Evolutionary conservation across 1,140 invertebrate species (phyloP).

Genomic region (Epicauta chinensis): DNA sequence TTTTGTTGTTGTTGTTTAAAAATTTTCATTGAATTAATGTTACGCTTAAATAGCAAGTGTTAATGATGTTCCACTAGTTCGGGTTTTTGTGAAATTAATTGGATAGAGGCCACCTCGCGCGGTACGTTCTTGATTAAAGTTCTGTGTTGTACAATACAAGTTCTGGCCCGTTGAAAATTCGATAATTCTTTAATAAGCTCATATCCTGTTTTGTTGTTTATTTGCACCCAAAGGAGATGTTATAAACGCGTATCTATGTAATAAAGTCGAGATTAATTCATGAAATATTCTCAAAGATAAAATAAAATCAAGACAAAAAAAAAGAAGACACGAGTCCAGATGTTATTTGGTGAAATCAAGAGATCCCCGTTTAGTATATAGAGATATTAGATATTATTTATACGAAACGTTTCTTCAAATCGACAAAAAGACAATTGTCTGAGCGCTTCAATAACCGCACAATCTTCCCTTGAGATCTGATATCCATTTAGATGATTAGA

Average conservation of each 20-base stretch:
- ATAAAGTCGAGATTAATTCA: background rate
- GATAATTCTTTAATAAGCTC: slow-evolving; percentile 32
- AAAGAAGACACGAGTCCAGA: no score
- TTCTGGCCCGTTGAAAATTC: slow-evolving; percentile 30
- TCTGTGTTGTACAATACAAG: slow-evolving; percentile 13
- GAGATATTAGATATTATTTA: no score
- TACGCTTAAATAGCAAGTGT: slow-evolving; percentile 17
- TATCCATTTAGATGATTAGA: slow-evolving; percentile 10
- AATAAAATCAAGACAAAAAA: no score
- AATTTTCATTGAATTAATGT: slow-evolving; percentile 2
- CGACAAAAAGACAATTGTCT: slow-evolving; percentile 9
- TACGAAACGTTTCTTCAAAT: background rate
- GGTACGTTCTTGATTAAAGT: slow-evolving; percentile 11
- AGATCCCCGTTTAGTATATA: background rate
- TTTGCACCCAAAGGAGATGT: no score
- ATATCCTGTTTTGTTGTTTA: slow-evolving; percentile 24
- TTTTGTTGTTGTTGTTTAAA: no score
- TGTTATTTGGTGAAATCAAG: background rate
- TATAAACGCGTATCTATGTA: no score
- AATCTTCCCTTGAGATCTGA: slow-evolving; percentile 14
- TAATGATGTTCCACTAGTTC: slow-evolving; percentile 9
- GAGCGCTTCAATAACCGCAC: slow-evolving; percentile 10
- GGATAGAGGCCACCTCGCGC: background rate
- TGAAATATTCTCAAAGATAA: background rate
- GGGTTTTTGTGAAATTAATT: no score